A percentile compares a stretch with the other conserved stretches of the same genome.
Evolutionary conservation across 2,888 invertebrate species (phyloP).

Genomic region (Macaria notata): DNA sequence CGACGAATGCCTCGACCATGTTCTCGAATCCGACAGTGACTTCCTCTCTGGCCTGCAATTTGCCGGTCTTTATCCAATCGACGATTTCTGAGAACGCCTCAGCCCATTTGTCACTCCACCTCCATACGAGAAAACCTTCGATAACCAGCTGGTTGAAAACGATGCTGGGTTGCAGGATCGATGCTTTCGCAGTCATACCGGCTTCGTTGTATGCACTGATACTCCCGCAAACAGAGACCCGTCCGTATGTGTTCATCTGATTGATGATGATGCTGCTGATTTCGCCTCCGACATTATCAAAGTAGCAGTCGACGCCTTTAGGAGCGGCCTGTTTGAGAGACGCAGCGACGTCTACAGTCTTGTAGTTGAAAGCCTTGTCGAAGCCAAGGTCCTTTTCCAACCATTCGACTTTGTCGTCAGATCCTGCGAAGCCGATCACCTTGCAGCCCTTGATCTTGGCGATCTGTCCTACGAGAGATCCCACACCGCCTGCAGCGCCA

Average conservation of each 20-base stretch:
- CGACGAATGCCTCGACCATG: slow-evolving; percentile 84
- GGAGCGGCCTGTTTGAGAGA: slow-evolving; percentile 79
- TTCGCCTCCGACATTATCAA: slow-evolving; percentile 88
- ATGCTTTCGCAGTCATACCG: slow-evolving; percentile 37
- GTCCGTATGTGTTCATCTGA: slow-evolving; percentile 81
- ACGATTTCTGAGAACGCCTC: slow-evolving; percentile 82
- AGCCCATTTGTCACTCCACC: slow-evolving; percentile 77
- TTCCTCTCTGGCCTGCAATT: slow-evolving; percentile 84
- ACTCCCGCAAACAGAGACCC: slow-evolving; percentile 84
- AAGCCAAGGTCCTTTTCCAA: slow-evolving; percentile 85
- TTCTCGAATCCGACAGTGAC: slow-evolving; percentile 85
- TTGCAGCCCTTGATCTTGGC: slow-evolving; percentile 85
- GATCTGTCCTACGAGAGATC: slow-evolving; percentile 88
- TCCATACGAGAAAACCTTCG: slow-evolving; percentile 79
- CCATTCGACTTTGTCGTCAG: slow-evolving; percentile 87
- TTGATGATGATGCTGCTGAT: slow-evolving; percentile 80
- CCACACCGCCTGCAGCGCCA: slow-evolving; percentile 89
- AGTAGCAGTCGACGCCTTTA: slow-evolving; percentile 84
- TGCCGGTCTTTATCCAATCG: slow-evolving; percentile 83
- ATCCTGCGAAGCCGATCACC: slow-evolving; percentile 87
- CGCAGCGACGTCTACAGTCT: slow-evolving; percentile 77
- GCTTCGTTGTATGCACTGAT: slow-evolving; percentile 78
- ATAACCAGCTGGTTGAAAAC: slow-evolving; percentile 68
- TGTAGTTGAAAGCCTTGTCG: slow-evolving; percentile 88
- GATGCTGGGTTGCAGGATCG: slow-evolving; percentile 8